A percentile compares a stretch with the other conserved stretches of the same genome.
Conservation (phyloP, 2,113 vertebrate species). For the Phylloscopus trochilus region DNA sequence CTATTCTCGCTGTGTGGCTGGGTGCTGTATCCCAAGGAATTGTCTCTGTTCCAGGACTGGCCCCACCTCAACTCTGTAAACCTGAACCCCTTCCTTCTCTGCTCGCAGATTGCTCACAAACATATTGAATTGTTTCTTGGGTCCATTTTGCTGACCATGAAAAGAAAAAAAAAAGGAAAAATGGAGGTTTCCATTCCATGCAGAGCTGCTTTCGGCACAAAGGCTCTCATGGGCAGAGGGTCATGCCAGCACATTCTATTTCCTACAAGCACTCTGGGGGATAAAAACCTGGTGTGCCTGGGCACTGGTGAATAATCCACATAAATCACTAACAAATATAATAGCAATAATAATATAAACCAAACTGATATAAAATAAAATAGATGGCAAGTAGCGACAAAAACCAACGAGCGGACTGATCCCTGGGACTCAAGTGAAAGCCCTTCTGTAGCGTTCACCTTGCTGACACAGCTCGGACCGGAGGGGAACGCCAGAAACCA, state of each 20-base stretch:
- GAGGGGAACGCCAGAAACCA: background rate
- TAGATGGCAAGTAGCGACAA: background rate
- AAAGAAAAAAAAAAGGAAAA: background rate
- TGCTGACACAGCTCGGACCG: background rate
- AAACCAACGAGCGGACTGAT: background rate
- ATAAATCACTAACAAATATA: background rate
- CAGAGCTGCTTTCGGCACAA: background rate
- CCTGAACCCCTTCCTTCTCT: background rate
- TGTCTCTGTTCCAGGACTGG: background rate
- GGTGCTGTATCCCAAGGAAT: background rate
- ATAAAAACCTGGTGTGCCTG: background rate
- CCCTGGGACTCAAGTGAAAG: background rate
- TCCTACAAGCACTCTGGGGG: background rate
- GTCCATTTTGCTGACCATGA: background rate
- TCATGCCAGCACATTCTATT: background rate
- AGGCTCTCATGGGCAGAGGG: background rate
- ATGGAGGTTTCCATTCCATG: background rate
- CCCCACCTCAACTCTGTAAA: background rate
- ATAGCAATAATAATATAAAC: background rate
- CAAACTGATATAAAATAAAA: background rate
- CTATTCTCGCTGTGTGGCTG: background rate
- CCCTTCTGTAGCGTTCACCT: background rate
- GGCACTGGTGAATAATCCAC: background rate
- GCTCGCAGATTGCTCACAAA: background rate
- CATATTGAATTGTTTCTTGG: background rate